phyloP scores from a whole-genome alignment of 2,113 vertebrate genomes.

The Platysternon megacephalum region DNA sequence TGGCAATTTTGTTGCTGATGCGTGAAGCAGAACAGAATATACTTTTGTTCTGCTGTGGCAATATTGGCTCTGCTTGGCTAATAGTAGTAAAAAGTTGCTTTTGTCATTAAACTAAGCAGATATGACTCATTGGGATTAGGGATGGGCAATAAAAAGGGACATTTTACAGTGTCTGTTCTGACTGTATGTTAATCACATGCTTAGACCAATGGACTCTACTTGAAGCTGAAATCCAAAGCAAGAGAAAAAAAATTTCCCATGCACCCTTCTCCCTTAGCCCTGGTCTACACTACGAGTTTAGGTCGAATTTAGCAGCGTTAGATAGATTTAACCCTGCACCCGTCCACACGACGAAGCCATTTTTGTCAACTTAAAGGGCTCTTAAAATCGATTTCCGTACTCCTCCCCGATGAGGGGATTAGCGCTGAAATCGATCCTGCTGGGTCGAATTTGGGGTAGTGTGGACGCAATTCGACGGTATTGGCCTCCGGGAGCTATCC shows the following conservation, averaged over 20 bases:
- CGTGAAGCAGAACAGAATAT: neutral
- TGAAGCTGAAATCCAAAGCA: neutral
- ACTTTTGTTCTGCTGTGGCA: neutral
- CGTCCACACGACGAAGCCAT: too few species aligned
- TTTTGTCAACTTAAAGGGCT: too few species aligned
- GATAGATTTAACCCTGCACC: too few species aligned
- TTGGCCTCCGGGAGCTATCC: too few species aligned
- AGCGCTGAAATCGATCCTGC: too few species aligned
- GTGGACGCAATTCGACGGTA: too few species aligned
- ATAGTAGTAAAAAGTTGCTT: neutral
- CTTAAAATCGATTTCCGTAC: too few species aligned
- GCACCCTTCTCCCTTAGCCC: rapidly evolving
- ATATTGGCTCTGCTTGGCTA: neutral
- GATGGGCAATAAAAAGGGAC: rapidly evolving
- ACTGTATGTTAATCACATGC: neutral
- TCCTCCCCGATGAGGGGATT: too few species aligned
- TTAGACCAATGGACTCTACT: neutral
- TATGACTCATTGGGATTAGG: neutral
- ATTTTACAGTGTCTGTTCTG: neutral
- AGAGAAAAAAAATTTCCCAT: neutral
- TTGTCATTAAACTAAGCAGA: neutral
- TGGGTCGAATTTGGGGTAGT: too few species aligned
- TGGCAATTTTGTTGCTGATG: neutral
- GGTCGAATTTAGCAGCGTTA: too few species aligned
- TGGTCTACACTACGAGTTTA: too few species aligned